Evolutionary conservation across 1,140 invertebrate genomes (phyloP).

Genomic region (Sminthurinus signatus): DNA sequence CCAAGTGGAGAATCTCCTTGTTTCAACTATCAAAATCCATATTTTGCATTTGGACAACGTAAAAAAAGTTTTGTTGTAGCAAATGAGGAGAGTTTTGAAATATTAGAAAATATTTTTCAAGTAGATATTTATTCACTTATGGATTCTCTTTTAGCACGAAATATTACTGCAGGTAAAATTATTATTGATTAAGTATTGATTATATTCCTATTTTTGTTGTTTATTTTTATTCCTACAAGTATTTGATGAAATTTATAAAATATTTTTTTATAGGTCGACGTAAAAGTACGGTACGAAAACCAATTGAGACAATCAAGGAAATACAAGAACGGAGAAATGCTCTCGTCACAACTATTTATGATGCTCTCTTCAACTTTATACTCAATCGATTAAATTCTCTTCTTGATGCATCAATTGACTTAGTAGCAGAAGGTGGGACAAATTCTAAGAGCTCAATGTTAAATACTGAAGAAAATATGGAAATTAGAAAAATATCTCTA

Average conservation of each 20-base stretch:
- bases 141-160: constrained; percentile 36
- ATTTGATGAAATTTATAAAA: neutral
- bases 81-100: neutral
- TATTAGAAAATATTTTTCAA: constrained; percentile 35
- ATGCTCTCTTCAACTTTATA: constrained; percentile 40
- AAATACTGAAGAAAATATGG: no score
- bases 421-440: no score
- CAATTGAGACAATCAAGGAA: constrained; percentile 37
- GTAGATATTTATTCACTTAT: constrained; percentile 32
- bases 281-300: constrained; percentile 40
- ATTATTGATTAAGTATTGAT: no score
- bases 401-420: no score
- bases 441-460: no score
- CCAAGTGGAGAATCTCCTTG: neutral
- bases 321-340: constrained; percentile 41
- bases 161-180: constrained; percentile 38
- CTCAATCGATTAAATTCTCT: constrained; percentile 38
- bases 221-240: neutral
- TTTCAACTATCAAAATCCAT: neutral
- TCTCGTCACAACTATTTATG: constrained; percentile 41
- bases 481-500: no score
- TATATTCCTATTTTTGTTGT: neutral
- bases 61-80: neutral
- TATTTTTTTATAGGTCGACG: constrained; percentile 14
- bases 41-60: neutral